Percentiles rank a stretch among this genome's conserved stretches.
Conservation (phyloP, 2,888 invertebrate species). For the Drosophila borealis region DNA sequence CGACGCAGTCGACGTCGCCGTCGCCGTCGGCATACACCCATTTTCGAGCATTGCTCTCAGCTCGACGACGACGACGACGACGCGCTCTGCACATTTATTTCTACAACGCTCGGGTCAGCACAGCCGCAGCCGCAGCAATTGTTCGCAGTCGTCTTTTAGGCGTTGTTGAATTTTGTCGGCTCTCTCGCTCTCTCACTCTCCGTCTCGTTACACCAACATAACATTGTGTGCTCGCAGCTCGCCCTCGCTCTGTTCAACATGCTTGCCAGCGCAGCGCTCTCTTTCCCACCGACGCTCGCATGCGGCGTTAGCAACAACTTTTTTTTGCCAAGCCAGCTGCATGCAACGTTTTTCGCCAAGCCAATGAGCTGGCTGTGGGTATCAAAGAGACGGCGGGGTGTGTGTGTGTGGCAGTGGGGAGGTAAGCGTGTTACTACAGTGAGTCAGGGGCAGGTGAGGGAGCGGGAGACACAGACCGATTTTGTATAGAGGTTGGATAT, state of each 20-base stretch:
- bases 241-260: conserved; percentile 18
- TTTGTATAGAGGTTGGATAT: conserved; percentile 12
- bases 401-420: background rate
- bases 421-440: conserved; percentile 12
- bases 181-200: conserved; percentile 11
- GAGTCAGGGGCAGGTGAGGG: conserved; percentile 1
- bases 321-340: conserved; percentile 65
- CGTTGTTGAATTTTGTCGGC: conserved; percentile 59
- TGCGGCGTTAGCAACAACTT: conserved; percentile 83
- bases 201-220: conserved; percentile 50
- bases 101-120: conserved; percentile 37
- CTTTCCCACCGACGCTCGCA: conserved; percentile 61
- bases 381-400: background rate
- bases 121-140: conserved; percentile 9
- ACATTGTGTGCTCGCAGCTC: conserved; percentile 28
- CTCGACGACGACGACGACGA: background rate
- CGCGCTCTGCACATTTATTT: conserved; percentile 42
- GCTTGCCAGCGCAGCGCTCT: conserved; percentile 40
- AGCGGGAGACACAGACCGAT: background rate
- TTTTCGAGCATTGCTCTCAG: conserved; percentile 68
- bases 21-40: conserved; percentile 77
- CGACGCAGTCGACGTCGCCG: conserved; percentile 5
- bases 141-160: conserved; percentile 68
- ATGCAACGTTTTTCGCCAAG: conserved; percentile 46
- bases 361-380: conserved; percentile 33